Base-by-base conservation (phyloP, 2,113 vertebrate genomes). In the Chionomys nivalis region DNA sequence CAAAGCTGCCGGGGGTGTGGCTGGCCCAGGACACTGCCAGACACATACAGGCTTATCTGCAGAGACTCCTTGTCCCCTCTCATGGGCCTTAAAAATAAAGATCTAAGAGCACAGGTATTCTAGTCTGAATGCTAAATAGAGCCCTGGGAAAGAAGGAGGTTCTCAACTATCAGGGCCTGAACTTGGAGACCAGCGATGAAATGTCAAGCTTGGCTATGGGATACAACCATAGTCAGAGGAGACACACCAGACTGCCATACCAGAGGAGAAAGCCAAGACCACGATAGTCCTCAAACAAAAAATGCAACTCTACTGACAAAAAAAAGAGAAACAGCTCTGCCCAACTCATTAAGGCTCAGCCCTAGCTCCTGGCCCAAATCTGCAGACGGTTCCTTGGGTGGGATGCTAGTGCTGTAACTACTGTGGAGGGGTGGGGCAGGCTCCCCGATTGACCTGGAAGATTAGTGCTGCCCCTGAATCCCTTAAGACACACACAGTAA, bases 61-160 rank as follows among this genome's bases (percentile, higher is more conserved):
- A 26, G 89, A 93, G 31, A 28, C 26, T 73, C 68, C 82, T 90
- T 47, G 21, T 66, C 96, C 36, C 95, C 55, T 91, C 55, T 93
- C 65, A 65, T 7, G 42, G 23, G 21, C 47, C 90, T 87, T 96
- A 97, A 97, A 96, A 94, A 96, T 89, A 94, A 95, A 95, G 42
- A 49, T 70, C 91, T 79, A 68, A 93, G 78, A 90, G 39, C 89
- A 75, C 65, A 7, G 82, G 61, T 91, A 96, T 96, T 97, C 94
- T 93, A 65, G 44, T 91, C 93, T 93, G 23, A 3, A 2, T 75
- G 75, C 68, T 89, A 73, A 86, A 63, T 2, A 0, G 87, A 55
- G 49, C n/a, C 63, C 92, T 63, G 58, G 75, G 77, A 88, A 93
- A 93, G 76, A 87, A 95, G 76, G 24, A 44, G 52, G 19, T 87